Evolutionary conservation across 2,113 vertebrate genomes (phyloP).

Genomic region (Hippocampus zosterae): DNA sequence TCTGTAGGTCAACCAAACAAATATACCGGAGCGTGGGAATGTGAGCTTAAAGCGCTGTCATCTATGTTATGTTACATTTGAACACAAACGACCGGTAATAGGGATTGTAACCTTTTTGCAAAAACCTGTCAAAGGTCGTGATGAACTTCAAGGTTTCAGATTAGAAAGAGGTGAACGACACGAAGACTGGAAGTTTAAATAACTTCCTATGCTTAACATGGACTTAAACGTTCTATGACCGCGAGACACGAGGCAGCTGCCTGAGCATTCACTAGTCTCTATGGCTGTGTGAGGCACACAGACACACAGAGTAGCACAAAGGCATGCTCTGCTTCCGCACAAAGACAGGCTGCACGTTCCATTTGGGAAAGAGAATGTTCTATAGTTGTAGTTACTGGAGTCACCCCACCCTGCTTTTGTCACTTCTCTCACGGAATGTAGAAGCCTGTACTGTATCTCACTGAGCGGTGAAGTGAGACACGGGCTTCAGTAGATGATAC

Average conservation of each 20-base stretch:
- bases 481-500: too few relatives aligned
- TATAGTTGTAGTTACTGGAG: constrained; percentile 47
- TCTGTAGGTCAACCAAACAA: constrained; percentile 1
- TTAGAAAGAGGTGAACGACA: background rate
- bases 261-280: background rate
- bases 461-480: too few relatives aligned
- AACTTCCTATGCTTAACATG: background rate
- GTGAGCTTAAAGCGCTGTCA: too few relatives aligned
- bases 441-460: background rate
- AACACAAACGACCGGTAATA: too few relatives aligned
- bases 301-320: background rate
- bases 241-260: background rate
- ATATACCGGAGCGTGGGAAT: background rate
- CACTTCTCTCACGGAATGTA: constrained; percentile 11
- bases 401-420: constrained; percentile 31
- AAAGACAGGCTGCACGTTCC: constrained; percentile 31
- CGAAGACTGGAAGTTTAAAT: background rate
- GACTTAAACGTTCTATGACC: background rate
- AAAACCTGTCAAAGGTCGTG: background rate
- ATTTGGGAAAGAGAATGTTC: constrained; percentile 39
- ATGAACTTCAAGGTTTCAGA: background rate
- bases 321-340: too few relatives aligned
- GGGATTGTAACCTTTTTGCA: too few relatives aligned
- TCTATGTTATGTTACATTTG: too few relatives aligned
- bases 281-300: background rate